Evolutionary conservation across 2,888 invertebrate species (phyloP).

Genomic region (Aphidius colemani): DNA sequence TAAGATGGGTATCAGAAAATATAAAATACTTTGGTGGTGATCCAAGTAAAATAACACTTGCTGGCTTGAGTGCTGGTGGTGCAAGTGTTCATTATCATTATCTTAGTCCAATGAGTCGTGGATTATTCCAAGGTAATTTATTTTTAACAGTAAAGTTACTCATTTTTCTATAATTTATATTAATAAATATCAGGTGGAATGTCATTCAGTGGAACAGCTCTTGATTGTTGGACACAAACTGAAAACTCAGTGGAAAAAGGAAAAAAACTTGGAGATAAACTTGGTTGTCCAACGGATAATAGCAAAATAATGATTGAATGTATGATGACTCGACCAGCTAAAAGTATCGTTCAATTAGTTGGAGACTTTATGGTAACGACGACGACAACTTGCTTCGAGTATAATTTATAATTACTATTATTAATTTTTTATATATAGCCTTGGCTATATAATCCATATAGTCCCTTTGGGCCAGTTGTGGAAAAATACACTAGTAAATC

Average conservation of each 20-base stretch:
- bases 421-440: slow-evolving; percentile 53
- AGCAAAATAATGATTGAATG: slow-evolving; percentile 67
- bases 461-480: slow-evolving; percentile 73
- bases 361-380: slow-evolving; percentile 63
- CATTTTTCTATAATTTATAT: not conserved
- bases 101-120: slow-evolving; percentile 66
- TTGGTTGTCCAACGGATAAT: slow-evolving; percentile 66
- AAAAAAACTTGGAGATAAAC: slow-evolving; percentile 62
- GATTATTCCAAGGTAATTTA: slow-evolving; percentile 62
- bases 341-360: slow-evolving; percentile 65
- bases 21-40: slow-evolving; percentile 73
- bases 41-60: slow-evolving; percentile 69
- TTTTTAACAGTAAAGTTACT: not conserved
- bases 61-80: slow-evolving; percentile 74
- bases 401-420: too few species aligned
- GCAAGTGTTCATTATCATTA: slow-evolving; percentile 74
- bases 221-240: slow-evolving; percentile 66
- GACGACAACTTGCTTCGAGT: too few species aligned
- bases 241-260: slow-evolving; percentile 64
- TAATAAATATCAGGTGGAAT: slow-evolving; percentile 60
- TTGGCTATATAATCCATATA: slow-evolving; percentile 69
- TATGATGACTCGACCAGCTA: slow-evolving; percentile 66
- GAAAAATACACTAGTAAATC: slow-evolving; percentile 66
- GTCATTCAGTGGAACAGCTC: slow-evolving; percentile 70
- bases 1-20: slow-evolving; percentile 71